phyloP scores from a whole-genome alignment of 2,888 invertebrate genomes.

The Drosophila buzzatii region DNA sequence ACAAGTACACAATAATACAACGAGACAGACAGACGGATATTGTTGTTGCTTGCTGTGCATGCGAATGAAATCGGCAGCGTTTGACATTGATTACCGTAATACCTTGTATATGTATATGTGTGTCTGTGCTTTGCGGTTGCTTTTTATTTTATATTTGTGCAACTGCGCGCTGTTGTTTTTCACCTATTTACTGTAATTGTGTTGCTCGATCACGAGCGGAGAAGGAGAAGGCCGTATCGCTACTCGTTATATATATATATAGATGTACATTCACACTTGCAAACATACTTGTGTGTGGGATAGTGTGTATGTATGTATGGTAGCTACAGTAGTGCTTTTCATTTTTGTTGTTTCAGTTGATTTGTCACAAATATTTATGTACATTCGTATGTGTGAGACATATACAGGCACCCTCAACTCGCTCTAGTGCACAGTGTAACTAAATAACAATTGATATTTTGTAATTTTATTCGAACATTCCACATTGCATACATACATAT shows the following conservation, averaged over 20 bases:
- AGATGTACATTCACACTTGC: slow-evolving; percentile 1
- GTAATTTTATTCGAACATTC: slow-evolving; percentile 15
- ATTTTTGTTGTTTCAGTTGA: slow-evolving; percentile 54
- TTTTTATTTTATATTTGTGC: slow-evolving; percentile 67
- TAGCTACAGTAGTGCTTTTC: slow-evolving; percentile 12
- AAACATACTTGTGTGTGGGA: slow-evolving; percentile 2
- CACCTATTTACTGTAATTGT: slow-evolving; percentile 80
- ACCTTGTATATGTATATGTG: slow-evolving; percentile 47
- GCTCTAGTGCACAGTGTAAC: slow-evolving; percentile 32
- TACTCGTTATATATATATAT: slow-evolving; percentile 32
- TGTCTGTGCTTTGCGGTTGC: slow-evolving; percentile 38
- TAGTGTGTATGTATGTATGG: slow-evolving; percentile 3
- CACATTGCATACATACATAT: background rate
- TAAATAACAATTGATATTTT: slow-evolving; percentile 38
- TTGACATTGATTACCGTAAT: slow-evolving; percentile 83
- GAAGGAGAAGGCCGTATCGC: slow-evolving; percentile 69
- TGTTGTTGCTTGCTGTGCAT: slow-evolving; percentile 61
- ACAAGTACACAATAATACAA: slow-evolving; percentile 53
- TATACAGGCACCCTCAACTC: slow-evolving; percentile 29
- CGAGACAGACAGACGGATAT: slow-evolving; percentile 54
- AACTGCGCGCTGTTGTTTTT: slow-evolving; percentile 71
- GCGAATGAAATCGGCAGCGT: slow-evolving; percentile 75
- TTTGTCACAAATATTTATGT: slow-evolving; percentile 44
- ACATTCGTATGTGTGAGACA: background rate
- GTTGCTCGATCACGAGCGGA: slow-evolving; percentile 63